Evolutionary conservation across 2,113 vertebrate species (phyloP).

Genomic region (Plectropomus leopardus): DNA sequence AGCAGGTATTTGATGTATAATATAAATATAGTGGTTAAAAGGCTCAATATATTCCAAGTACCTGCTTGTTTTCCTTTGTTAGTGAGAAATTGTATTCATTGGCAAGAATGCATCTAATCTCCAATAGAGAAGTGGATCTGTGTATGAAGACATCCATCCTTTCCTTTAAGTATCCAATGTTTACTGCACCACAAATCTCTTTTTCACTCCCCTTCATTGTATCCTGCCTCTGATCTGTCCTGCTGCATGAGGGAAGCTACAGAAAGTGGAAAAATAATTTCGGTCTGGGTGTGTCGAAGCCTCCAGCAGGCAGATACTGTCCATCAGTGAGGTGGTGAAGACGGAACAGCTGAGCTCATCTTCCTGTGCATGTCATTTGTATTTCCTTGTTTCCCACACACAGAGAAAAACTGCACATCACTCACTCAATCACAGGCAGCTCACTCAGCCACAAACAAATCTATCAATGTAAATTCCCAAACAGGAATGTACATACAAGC

Average conservation of each 20-base stretch:
- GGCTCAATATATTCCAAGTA: background rate
- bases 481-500: background rate
- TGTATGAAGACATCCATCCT: background rate
- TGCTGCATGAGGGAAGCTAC: background rate
- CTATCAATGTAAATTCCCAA: background rate
- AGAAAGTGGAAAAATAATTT: conserved; percentile 29
- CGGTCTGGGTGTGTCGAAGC: conserved; percentile 9
- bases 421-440: background rate
- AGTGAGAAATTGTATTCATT: background rate
- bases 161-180: background rate
- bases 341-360: conserved; percentile 29
- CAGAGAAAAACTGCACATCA: background rate
- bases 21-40: background rate
- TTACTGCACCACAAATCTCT: background rate
- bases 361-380: conserved; percentile 22
- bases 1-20: background rate
- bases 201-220: background rate
- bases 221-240: background rate
- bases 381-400: conserved; percentile 27
- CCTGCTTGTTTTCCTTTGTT: background rate
- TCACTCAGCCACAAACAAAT: background rate
- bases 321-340: conserved; percentile 11
- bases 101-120: background rate
- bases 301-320: conserved; percentile 17
- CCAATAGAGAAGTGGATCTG: background rate